Base-by-base conservation (phyloP, 1,140 invertebrate genomes). In the Branchinecta lynchi region DNA sequence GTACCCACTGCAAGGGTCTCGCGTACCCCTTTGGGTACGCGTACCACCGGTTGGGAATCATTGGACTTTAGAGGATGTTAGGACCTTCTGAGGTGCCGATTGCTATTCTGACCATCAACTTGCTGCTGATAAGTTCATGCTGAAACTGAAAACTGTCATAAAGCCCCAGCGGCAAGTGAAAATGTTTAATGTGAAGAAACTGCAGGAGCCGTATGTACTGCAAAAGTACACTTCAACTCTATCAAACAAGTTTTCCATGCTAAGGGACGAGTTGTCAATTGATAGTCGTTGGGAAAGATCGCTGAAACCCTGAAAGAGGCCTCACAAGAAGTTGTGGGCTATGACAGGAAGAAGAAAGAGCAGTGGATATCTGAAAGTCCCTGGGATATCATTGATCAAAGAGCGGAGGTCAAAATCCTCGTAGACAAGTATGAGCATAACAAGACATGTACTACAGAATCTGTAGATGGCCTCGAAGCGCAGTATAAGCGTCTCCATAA, bases 131-230 rank as follows among this genome's bases (percentile, higher is more conserved):
- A 51, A 51, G n/a, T 51, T 51, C n/a, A 51, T 9, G 46, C 46
- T 51, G 46, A 51, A 51, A 51, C 46, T 51, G n/a, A 51, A 51
- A 51, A 51, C 46, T 51, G 46, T 51, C 46, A 51, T 51, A 51
- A 51, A 51, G n/a, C 46, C 46, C 46, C 46, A 51, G 46, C n/a
- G 46, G 46, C n/a, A 9, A 51, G 9, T 51, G n/a, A 51, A 51
- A 51, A 51, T 9, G n/a, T 51, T 51, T 51, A 51, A 51, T 51
- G 46, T 51, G 46, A 51, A n/a, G n/a, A 51, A 51, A 51, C 46
- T 51, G 46, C 46, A 51, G 46, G 46, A 51, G 9, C 46, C 46
- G 46, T 51, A n/a, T 51, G 46, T 51, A 51, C n/a, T 51, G n/a
- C 46, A 51, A 51, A 51, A 51, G 46, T 51, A 51, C n/a, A 51